Evolutionary conservation across 2,888 invertebrate genomes (phyloP).

Genomic region (Cryptus armator): DNA sequence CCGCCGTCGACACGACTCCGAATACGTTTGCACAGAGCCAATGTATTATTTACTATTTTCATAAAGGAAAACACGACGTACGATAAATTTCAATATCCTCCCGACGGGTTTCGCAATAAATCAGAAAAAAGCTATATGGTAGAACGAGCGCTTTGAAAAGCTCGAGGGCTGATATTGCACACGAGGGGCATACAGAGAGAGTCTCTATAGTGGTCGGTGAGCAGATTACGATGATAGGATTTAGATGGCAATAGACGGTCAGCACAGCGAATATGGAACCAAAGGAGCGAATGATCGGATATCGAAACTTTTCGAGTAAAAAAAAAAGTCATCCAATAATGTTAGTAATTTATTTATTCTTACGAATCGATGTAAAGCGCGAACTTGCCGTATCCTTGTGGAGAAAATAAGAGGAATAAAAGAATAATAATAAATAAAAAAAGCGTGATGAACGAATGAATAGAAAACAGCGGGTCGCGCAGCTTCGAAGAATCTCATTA

Average conservation of each 20-base stretch:
- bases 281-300: slow-evolving; percentile 14
- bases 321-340: slow-evolving; percentile 2
- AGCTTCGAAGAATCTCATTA: slow-evolving; percentile 9
- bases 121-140: not conserved
- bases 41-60: not conserved
- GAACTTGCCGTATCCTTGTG: not conserved
- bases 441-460: not conserved
- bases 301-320: slow-evolving; percentile 1
- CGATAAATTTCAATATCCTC: not conserved
- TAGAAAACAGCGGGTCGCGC: not conserved
- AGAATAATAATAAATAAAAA: not conserved
- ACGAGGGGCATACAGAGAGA: not conserved
- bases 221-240: slow-evolving; percentile 29
- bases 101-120: not conserved
- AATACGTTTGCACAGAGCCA: not conserved
- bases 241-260: not conserved
- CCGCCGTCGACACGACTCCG: not conserved
- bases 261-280: not conserved
- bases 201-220: slow-evolving; percentile 7
- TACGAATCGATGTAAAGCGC: not conserved
- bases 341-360: not conserved
- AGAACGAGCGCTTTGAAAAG: not conserved
- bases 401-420: not conserved
- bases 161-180: not conserved
- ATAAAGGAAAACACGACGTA: not conserved